phyloP scores from a whole-genome alignment of 2,113 vertebrate species.

The Platichthys stellatus region DNA sequence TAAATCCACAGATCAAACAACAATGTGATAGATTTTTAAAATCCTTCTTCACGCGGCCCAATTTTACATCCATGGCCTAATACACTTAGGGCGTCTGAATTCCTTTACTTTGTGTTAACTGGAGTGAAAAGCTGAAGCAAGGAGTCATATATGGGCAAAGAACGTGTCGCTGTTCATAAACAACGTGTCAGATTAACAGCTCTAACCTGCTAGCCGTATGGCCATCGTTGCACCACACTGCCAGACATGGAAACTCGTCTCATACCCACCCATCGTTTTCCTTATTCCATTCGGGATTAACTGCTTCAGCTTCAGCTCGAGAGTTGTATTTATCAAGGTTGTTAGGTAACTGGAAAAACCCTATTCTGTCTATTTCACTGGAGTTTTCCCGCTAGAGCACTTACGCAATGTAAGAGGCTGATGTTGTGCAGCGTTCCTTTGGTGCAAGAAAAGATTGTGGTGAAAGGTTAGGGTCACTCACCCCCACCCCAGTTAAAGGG shows the following conservation, averaged over 20 bases:
- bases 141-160: slow-evolving; percentile 86
- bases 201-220: slow-evolving; percentile 4
- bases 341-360: slow-evolving; percentile 15
- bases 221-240: slow-evolving; percentile 48
- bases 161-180: slow-evolving; percentile 77
- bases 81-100: slow-evolving; percentile 49
- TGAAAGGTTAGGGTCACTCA: slow-evolving; percentile 12
- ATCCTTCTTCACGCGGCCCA: not conserved
- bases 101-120: slow-evolving; percentile 88
- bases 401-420: not conserved
- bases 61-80: not conserved
- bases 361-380: not conserved
- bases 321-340: not conserved
- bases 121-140: slow-evolving; percentile 83
- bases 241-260: slow-evolving; percentile 24
- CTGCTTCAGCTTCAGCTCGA: slow-evolving; percentile 4
- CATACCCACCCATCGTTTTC: slow-evolving; percentile 7
- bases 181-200: slow-evolving; percentile 84
- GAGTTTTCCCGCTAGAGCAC: not conserved
- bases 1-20: slow-evolving; percentile 20
- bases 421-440: not conserved
- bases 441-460: not conserved
- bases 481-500: slow-evolving; percentile 14
- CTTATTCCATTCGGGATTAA: slow-evolving; percentile 26
- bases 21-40: not conserved